Conservation (phyloP, 2,888 invertebrate species). For the Rotaria magnacalcarata region DNA sequence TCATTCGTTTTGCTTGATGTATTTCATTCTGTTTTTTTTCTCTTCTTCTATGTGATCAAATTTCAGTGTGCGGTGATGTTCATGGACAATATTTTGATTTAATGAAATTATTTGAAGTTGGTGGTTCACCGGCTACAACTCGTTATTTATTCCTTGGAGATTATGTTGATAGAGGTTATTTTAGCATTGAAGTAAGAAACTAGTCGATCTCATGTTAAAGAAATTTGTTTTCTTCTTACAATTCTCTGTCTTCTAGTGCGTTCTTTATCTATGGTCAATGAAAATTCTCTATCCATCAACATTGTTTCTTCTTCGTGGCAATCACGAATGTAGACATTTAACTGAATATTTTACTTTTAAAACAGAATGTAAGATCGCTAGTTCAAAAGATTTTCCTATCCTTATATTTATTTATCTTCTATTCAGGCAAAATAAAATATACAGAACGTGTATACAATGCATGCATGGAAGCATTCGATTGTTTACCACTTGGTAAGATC, state of each 20-base stretch:
- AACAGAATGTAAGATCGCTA: constrained; percentile 79
- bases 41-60: constrained; percentile 47
- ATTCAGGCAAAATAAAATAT: constrained; percentile 93
- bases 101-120: constrained; percentile 99
- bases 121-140: constrained; percentile 92
- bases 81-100: constrained; percentile 99
- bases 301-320: constrained; percentile 94
- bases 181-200: constrained; percentile 81
- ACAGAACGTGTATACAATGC: constrained; percentile 98
- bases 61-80: constrained; percentile 94
- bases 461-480: constrained; percentile 99
- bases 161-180: constrained; percentile 99
- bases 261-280: constrained; percentile 98
- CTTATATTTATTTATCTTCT: not conserved
- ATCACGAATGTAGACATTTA: constrained; percentile 99
- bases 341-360: constrained; percentile 99
- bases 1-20: too few relatives aligned
- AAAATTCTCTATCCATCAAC: constrained; percentile 96
- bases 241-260: constrained; percentile 68
- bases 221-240: too few relatives aligned
- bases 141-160: constrained; percentile 99
- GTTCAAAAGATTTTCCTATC: not conserved
- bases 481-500: constrained; percentile 68
- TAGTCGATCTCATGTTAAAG: constrained; percentile 47
- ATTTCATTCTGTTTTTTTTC: too few relatives aligned